These are phyloP conservation scores for Coptotermes formosanus DNA, from an alignment of 1,140 invertebrate species.

Conservation along the genomic window DNA sequence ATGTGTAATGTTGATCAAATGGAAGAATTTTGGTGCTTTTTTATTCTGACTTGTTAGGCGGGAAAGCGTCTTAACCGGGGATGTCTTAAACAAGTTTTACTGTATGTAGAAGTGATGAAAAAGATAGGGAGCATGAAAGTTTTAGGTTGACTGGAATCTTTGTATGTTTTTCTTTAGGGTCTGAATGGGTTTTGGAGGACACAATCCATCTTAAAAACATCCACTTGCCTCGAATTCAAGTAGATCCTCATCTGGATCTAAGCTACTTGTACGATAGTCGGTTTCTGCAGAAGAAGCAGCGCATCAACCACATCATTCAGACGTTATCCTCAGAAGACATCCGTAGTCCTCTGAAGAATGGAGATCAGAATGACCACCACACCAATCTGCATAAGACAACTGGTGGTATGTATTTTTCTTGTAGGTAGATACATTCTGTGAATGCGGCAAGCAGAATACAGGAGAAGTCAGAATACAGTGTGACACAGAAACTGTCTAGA, in stretches of 20 bases:
- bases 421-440: too few relatives aligned
- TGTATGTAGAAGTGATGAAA: too few relatives aligned
- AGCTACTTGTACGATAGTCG: constrained; percentile 79
- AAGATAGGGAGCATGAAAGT: too few relatives aligned
- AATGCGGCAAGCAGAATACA: too few relatives aligned
- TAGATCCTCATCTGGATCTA: constrained; percentile 78
- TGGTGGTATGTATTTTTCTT: constrained; percentile 22
- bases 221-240: constrained; percentile 74
- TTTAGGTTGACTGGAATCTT: too few relatives aligned
- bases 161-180: constrained; percentile 44
- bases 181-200: constrained; percentile 99
- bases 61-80: too few relatives aligned
- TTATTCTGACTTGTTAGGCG: too few relatives aligned
- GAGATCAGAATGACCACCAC: constrained; percentile 44
- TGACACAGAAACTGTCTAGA: too few relatives aligned
- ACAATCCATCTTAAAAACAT: constrained; percentile 89
- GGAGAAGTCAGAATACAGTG: too few relatives aligned
- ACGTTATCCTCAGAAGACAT: constrained; percentile 61
- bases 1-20: too few relatives aligned
- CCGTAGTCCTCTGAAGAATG: constrained; percentile 52
- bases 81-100: too few relatives aligned
- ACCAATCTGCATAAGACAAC: constrained; percentile 30
- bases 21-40: too few relatives aligned
- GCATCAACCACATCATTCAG: constrained; percentile 68
- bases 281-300: constrained; percentile 75